Evolutionary conservation across 1,140 invertebrate genomes (phyloP).

Genomic region (Centruroides vittatus): DNA sequence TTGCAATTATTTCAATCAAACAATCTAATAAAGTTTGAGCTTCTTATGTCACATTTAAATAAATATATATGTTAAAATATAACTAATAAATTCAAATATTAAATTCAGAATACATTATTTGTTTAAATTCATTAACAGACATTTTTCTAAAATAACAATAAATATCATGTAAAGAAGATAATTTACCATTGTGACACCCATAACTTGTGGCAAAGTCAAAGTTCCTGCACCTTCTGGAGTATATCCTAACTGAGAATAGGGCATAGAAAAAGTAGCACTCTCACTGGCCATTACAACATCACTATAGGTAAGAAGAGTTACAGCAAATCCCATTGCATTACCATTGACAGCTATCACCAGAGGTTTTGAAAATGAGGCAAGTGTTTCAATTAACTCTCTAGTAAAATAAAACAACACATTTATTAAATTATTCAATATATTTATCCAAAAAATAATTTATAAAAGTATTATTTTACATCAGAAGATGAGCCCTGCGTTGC

Average conservation of each 20-base stretch:
- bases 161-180: conserved; percentile 7
- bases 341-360: conserved; percentile 57
- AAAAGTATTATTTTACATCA: neutral
- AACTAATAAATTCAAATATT: no score
- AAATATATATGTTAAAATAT: no score
- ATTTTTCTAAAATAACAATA: neutral
- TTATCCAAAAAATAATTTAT: neutral
- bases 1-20: no score
- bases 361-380: conserved; percentile 52
- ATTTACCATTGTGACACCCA: conserved; percentile 33
- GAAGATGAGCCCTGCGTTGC: no score
- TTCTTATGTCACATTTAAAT: no score
- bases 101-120: neutral
- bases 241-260: conserved; percentile 51
- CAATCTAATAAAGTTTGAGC: no score
- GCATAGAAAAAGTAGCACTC: conserved; percentile 51
- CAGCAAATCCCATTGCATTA: conserved; percentile 48
- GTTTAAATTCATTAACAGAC: neutral
- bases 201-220: conserved; percentile 43
- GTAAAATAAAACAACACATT: conserved; percentile 19
- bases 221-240: conserved; percentile 53
- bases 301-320: conserved; percentile 56
- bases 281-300: conserved; percentile 61
- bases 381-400: conserved; percentile 47
- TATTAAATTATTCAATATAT: neutral